Evolutionary conservation across 2,888 invertebrate genomes (phyloP), one percentile per base, ranked within the genome.

Genomic region (Caenorhabditis sp.): DNA sequence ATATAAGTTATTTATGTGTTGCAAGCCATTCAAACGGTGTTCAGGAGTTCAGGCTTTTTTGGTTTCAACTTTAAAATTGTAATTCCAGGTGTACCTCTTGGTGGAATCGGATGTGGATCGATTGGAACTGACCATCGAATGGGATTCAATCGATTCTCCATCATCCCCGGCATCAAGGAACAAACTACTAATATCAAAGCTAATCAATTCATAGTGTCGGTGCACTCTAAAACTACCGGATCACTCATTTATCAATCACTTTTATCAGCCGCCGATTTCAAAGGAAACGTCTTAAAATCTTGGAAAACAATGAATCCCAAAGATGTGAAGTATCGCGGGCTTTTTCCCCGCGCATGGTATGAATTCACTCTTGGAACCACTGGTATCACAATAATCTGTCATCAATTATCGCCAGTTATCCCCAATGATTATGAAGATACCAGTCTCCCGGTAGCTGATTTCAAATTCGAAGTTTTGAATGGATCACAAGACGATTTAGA

Each of bases 401-500:
- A 94, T 63, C 95, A 96, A 89, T 91, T 95, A 81, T 95, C 95
- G 38, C 95, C 96, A 8, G 92, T 95, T 20, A 93, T 95, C 89
- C 95, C 95, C 26, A 92, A 95, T 88, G 93, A 96, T 89, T 96
- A 96, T 89, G 88, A 93, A 93, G 95, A 95, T 87, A 93, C 93
- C 72, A 93, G 93, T 85, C 89, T 95, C 76, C 96, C 95, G 0
- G 93, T 93, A 88, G 93, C 93, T 36, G 92, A 93, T 49, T 95
- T 96, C 89, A 91, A 93, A 17, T 96, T 95, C 93, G 91, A 91
- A 31, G 91, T 94, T 3, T 91, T 92, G 87, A 95, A 95, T 89
- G 89, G 92, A 5, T 72, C 77, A 7, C 43, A 58, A 5, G 67
- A 72, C 20, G 68, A 77, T 21, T 70, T 92, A 64, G 88, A 91